A percentile compares a stretch with the other conserved stretches of the same genome.
phyloP scores from a whole-genome alignment of 2,888 invertebrate genomes.

The Mesochorus sp. region DNA sequence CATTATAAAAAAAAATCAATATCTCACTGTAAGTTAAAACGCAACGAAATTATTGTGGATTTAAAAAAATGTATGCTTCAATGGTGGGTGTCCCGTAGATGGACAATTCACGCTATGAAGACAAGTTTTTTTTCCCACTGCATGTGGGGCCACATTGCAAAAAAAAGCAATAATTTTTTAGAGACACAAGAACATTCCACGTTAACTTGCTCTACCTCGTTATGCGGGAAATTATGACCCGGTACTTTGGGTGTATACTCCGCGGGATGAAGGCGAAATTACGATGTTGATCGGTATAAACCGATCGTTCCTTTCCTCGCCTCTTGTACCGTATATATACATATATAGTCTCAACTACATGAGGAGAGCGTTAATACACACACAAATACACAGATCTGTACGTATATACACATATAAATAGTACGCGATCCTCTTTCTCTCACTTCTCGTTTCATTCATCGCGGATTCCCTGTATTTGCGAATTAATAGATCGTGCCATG shows the following conservation, averaged over 20 bases:
- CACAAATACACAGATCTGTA: no score
- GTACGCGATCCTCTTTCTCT: conserved; percentile 14
- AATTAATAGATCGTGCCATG: conserved; percentile 61
- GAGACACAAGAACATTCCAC: conserved; percentile 10
- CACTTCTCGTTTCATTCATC: conserved; percentile 51
- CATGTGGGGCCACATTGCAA: background rate
- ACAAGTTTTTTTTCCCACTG: background rate
- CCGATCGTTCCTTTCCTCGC: conserved; percentile 47
- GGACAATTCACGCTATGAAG: no score
- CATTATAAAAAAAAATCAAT: no score
- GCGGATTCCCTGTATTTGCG: conserved; percentile 50
- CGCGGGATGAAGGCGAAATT: background rate
- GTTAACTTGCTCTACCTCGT: conserved; percentile 25
- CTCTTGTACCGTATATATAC: conserved; percentile 9
- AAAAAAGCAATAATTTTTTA: conserved; percentile 13
- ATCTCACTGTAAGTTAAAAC: no score
- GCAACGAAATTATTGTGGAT: no score
- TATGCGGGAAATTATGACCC: conserved; percentile 38
- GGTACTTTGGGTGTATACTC: conserved; percentile 33
- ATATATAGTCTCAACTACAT: background rate
- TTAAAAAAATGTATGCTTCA: no score
- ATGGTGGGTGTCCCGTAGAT: no score
- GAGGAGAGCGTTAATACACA: no score
- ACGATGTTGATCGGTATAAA: conserved; percentile 47
- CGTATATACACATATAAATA: background rate